Base-by-base conservation (phyloP, 2,113 vertebrate genomes). In the Pelvicachromis taeniatus region DNA sequence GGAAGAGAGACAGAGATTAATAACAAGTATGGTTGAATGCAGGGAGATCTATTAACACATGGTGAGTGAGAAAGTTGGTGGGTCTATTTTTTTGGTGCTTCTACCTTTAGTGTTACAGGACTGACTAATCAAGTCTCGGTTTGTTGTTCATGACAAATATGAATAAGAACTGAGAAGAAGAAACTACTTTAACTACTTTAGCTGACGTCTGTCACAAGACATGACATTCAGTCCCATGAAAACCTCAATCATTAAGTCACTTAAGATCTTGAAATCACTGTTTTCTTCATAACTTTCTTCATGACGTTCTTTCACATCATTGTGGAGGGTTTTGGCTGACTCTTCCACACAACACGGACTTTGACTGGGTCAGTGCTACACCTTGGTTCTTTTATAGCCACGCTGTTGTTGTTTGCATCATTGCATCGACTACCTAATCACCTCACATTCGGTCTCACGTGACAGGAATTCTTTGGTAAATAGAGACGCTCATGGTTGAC, bases 381-480 rank as follows among this genome's bases (percentile, higher is more conserved):
- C 54, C 6, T 56, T 13, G 23, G 3, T 26, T 56, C 11, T 56
- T 63, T 63, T 63, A 3, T n/a, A 38, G 19, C 31, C 4, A 13
- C 17, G 12, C 33, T n/a, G 33, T 38, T 38, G 19, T 0, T 38
- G 9, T 38, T 6, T 38, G 59, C 59, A 38, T 63, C 33, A 38
- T 38, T 38, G 33, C n/a, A 12, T 10, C 0, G 17, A 63, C 9
- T 2, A 38, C 8, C 38, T 9, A 38, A 9, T 63, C 58, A 16
- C 0, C 16, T 33, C 0, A 0, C 9, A 33, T 10, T 19, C 33
- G 16, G 17, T 59, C 0, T 59, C 58, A 59, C 3, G 6, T 33
- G 58, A 59, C 16, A 59, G 26, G 14, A 59, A 17, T 59, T 0
- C 56, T 59, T 59, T 59, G 14, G 56, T 1, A 59, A 59, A 59